A percentile compares a stretch with the other conserved stretches of the same genome.
These are phyloP conservation scores for Tenualosa thibaudeaui DNA, from an alignment of 2,797 vertebrate genomes.

Conservation along the genomic window DNA sequence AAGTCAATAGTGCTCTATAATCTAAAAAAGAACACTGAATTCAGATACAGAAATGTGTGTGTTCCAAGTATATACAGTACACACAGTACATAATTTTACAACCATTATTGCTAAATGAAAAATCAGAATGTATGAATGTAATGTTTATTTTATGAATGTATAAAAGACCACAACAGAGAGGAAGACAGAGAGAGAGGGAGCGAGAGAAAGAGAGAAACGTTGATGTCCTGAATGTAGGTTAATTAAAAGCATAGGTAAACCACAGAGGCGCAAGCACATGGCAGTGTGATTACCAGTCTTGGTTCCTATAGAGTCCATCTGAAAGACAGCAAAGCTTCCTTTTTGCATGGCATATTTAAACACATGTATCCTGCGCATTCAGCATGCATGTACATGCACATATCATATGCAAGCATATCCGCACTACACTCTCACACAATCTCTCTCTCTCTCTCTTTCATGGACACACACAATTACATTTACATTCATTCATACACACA, in stretches of 20 bases:
- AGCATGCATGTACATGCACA: neutral
- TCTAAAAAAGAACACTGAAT: neutral
- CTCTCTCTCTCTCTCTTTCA: neutral
- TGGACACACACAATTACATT: neutral
- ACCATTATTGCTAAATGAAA: neutral
- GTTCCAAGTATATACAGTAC: neutral
- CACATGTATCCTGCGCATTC: neutral
- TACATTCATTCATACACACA: neutral
- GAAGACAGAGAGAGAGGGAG: neutral
- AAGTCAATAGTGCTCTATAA: neutral
- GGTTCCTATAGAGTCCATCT: neutral
- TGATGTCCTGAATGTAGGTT: slow-evolving; percentile 8
- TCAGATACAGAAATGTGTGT: neutral
- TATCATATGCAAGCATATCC: neutral
- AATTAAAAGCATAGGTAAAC: slow-evolving; percentile 9
- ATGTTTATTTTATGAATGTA: neutral
- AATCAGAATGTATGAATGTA: neutral
- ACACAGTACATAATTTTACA: neutral
- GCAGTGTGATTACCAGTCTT: neutral
- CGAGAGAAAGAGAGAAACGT: neutral
- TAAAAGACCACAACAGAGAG: neutral
- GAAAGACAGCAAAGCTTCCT: neutral
- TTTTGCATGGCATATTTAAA: neutral
- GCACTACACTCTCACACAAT: neutral
- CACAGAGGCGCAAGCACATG: neutral